Evolutionary conservation across 1,140 invertebrate genomes (phyloP).

Genomic region (Hyles euphorbiae): DNA sequence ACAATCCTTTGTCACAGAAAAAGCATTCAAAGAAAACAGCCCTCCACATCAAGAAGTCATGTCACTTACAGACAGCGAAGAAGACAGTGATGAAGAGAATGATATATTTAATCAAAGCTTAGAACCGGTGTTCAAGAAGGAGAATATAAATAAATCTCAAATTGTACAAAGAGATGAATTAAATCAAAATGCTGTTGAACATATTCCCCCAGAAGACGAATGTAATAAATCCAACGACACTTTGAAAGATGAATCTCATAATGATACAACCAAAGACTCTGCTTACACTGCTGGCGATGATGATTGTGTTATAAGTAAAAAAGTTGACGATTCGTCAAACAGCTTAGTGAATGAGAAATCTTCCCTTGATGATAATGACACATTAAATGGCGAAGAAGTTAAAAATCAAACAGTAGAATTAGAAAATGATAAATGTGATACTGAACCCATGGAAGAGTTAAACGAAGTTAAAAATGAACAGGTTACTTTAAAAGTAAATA

Average conservation of each 20-base stretch:
- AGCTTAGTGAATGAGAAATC: no score
- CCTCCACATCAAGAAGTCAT: conserved; percentile 23
- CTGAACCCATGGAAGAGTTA: no score
- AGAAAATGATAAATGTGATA: no score
- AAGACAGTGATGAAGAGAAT: conserved; percentile 37
- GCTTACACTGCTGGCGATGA: neutral
- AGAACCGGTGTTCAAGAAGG: conserved; percentile 53
- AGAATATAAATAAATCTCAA: conserved; percentile 38
- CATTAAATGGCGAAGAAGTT: no score
- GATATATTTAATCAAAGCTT: conserved; percentile 47
- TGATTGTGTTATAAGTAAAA: neutral
- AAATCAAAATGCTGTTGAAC: neutral
- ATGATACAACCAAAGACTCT: neutral
- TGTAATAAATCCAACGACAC: neutral
- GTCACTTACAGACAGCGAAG: conserved; percentile 38
- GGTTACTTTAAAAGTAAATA: no score
- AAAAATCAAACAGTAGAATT: no score
- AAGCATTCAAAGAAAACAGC: conserved; percentile 28
- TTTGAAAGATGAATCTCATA: neutral
- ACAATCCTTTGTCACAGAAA: conserved; percentile 30
- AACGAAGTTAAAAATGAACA: neutral
- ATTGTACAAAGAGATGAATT: neutral
- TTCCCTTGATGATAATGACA: no score
- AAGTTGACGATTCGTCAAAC: no score
- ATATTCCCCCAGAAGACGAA: neutral